Evolutionary conservation across 1,140 invertebrate species (phyloP).

Genomic region (Brachionus rubens): DNA sequence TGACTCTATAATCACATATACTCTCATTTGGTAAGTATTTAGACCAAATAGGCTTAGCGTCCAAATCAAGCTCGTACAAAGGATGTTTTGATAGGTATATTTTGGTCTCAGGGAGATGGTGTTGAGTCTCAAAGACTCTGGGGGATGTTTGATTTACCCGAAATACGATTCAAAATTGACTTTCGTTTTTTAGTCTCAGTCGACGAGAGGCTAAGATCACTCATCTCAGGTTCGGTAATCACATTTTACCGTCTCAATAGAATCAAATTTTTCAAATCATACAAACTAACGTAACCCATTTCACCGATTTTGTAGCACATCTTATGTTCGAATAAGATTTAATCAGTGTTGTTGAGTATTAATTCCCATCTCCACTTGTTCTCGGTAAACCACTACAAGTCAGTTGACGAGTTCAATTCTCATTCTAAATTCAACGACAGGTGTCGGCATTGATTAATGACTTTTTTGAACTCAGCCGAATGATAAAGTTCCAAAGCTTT

Average conservation of each 20-base stretch:
- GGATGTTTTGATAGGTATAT: not conserved
- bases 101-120: not conserved
- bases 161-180: no score
- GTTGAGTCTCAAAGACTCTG: no score
- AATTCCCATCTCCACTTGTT: no score
- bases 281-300: conserved; percentile 51
- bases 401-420: no score
- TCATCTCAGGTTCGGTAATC: no score
- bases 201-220: no score
- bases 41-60: conserved; percentile 3
- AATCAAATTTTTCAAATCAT: conserved; percentile 38
- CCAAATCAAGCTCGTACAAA: not conserved
- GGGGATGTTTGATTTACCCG: no score
- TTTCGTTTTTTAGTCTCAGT: not conserved
- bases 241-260: not conserved
- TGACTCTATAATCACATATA: not conserved
- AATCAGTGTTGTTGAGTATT: not conserved
- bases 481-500: conserved; percentile 50
- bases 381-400: no score
- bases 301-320: conserved; percentile 54
- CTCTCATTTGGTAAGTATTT: not conserved
- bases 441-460: conserved; percentile 49
- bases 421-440: conserved; percentile 56
- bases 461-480: conserved; percentile 49
- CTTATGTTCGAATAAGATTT: conserved; percentile 40